Percentiles rank a stretch among this genome's conserved stretches.
Evolutionary conservation across 2,113 vertebrate species (phyloP).

Genomic region (Benitochromis conjunctus): DNA sequence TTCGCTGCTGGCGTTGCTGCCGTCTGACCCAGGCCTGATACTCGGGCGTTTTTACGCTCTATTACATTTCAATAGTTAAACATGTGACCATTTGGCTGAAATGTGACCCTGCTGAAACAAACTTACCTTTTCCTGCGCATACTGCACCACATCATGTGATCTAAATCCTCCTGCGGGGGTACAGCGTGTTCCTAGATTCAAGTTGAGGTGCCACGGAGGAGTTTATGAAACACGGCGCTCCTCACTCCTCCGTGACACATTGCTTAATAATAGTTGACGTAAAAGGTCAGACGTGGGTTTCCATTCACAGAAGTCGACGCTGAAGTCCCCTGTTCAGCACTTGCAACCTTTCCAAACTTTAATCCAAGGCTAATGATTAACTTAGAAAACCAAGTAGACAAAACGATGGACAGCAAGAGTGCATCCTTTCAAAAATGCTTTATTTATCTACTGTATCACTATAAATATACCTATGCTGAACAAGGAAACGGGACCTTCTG

Average conservation of each 20-base stretch:
- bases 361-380: background rate
- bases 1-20: background rate
- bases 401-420: background rate
- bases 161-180: background rate
- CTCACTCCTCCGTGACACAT: background rate
- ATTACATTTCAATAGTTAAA: background rate
- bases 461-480: constrained; percentile 76
- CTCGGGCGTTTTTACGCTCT: background rate
- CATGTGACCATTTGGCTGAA: background rate
- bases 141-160: background rate
- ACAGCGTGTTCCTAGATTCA: constrained; percentile 42
- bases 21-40: background rate
- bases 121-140: background rate
- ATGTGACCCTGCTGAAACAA: background rate
- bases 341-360: background rate
- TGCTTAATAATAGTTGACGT: constrained; percentile 38
- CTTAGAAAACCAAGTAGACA: background rate
- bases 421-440: constrained; percentile 74
- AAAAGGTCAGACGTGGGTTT: constrained; percentile 22
- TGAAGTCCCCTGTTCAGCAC: background rate
- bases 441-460: constrained; percentile 75
- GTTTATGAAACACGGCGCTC: constrained; percentile 40
- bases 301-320: constrained; percentile 12
- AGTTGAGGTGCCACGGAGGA: constrained; percentile 34
- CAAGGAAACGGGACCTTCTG: constrained; percentile 42